Conservation (phyloP, 2,888 invertebrate species). For the Nomada goodeniana region DNA sequence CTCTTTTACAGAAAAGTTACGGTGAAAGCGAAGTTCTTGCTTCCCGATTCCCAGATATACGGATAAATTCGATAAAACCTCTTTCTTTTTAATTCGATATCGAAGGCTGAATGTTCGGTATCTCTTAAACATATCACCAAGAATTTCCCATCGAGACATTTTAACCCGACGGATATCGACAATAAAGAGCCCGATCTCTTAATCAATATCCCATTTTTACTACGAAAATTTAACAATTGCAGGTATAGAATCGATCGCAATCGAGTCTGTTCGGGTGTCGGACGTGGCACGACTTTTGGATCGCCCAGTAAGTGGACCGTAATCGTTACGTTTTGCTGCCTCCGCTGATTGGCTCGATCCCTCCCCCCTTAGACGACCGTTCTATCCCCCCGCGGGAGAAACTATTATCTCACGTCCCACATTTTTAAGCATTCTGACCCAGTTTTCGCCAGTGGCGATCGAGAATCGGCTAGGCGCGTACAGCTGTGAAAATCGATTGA, state of each 20-base stretch:
- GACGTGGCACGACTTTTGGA: constrained; percentile 35
- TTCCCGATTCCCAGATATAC: not conserved
- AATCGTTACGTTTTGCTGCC: constrained; percentile 41
- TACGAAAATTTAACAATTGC: too few species aligned
- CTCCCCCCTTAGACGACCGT: not conserved
- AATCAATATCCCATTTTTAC: too few species aligned
- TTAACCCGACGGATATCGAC: too few species aligned
- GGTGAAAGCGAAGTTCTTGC: not conserved
- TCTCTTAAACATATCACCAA: not conserved
- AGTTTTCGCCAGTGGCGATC: constrained; percentile 44
- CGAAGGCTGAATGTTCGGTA: not conserved
- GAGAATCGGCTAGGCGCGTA: constrained; percentile 22
- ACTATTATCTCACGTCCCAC: constrained; percentile 42
- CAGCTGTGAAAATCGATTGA: not conserved
- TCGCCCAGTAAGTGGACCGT: constrained; percentile 36
- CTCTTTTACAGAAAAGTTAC: not conserved
- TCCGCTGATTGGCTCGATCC: constrained; percentile 33
- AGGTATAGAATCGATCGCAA: constrained; percentile 8
- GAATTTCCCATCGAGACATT: not conserved
- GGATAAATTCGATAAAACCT: too few species aligned
- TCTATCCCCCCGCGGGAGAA: constrained; percentile 20
- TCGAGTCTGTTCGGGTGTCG: constrained; percentile 18
- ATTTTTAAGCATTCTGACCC: constrained; percentile 64
- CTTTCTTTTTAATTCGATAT: not conserved
- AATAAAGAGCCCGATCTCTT: not conserved